Evolutionary conservation across 2,888 invertebrate genomes (phyloP).

Genomic region (Megastigmus dorsalis): DNA sequence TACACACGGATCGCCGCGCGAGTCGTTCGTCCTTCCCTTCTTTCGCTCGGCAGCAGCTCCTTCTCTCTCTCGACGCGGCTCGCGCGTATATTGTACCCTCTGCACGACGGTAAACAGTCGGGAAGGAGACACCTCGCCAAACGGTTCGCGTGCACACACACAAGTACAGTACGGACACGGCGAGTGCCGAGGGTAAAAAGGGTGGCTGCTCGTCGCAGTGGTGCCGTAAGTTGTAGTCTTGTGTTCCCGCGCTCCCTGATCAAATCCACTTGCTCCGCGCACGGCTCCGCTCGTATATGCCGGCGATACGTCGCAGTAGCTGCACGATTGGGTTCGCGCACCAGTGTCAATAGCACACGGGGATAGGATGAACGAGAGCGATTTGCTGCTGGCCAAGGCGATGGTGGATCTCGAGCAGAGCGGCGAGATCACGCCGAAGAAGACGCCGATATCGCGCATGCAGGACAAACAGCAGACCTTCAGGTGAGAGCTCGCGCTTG

Average conservation of each 20-base stretch:
- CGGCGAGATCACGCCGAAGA: constrained; percentile 75
- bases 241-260: too few relatives aligned
- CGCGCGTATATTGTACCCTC: background rate
- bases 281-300: background rate
- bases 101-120: background rate
- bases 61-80: background rate
- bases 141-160: too few relatives aligned
- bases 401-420: constrained; percentile 75
- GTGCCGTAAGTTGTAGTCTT: too few relatives aligned
- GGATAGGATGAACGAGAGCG: constrained; percentile 82
- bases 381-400: constrained; percentile 83
- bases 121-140: background rate
- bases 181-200: too few relatives aligned
- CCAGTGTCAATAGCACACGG: background rate
- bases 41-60: background rate
- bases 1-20: background rate
- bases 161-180: too few relatives aligned
- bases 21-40: background rate
- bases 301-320: too few relatives aligned
- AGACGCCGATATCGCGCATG: constrained; percentile 79
- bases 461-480: constrained; percentile 82
- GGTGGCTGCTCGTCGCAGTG: too few relatives aligned
- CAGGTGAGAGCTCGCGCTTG: constrained; percentile 58
- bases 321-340: background rate
- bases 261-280: too few relatives aligned